Conservation (phyloP, 2,113 vertebrate species). For the Upupa epops region DNA sequence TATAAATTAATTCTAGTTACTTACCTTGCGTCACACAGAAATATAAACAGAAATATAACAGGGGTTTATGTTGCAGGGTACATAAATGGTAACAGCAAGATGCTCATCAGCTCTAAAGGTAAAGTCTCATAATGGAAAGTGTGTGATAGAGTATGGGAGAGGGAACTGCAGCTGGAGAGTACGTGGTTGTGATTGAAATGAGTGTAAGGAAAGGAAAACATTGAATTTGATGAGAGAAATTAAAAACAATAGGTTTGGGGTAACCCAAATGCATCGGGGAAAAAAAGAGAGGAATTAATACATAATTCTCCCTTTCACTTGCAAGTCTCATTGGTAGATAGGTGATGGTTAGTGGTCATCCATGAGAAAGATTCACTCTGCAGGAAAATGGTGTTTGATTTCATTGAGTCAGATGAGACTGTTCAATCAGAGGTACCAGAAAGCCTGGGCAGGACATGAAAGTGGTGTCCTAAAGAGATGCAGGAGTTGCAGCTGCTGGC, state of each 20-base stretch:
- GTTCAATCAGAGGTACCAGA: not conserved
- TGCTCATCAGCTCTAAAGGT: not conserved
- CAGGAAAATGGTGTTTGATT: not conserved
- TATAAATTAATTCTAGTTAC: not conserved
- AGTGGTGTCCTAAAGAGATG: not conserved
- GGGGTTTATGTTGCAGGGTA: not conserved
- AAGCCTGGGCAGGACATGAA: not conserved
- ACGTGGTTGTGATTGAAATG: not conserved
- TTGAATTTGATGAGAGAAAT: not conserved
- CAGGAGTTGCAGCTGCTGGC: not conserved
- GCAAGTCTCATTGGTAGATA: not conserved
- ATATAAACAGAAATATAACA: no score
- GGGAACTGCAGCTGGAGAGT: not conserved
- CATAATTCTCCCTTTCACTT: not conserved
- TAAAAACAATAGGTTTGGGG: not conserved
- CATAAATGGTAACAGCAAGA: not conserved
- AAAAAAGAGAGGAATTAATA: not conserved
- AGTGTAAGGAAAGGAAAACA: not conserved
- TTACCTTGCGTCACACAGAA: not conserved
- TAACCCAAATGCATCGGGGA: not conserved
- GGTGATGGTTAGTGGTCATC: not conserved
- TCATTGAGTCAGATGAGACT: not conserved
- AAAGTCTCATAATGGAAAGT: not conserved
- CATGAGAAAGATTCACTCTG: not conserved
- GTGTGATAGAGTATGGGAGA: not conserved